Percentiles rank a stretch among this genome's conserved stretches.
Conservation (phyloP, 2,797 vertebrate genomes). For the Chaenodraco wilsoni region DNA sequence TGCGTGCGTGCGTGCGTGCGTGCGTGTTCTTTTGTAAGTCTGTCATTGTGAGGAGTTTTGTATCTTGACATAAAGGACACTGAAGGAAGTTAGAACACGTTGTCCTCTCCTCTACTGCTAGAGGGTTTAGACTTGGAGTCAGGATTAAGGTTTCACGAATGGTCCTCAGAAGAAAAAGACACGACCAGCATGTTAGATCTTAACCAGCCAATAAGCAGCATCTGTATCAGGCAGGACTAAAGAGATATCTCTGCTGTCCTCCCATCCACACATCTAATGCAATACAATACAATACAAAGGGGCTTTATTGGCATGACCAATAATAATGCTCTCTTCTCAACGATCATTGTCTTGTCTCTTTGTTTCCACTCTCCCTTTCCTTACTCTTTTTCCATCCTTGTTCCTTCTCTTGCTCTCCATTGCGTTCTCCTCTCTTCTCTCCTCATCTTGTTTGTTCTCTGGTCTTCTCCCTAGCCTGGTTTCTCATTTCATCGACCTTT, state of each 20-base stretch:
- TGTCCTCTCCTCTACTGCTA: not conserved
- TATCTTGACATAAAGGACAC: constrained; percentile 4
- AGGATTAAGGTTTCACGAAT: not conserved
- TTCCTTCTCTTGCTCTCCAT: too few species aligned
- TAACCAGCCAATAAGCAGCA: not conserved
- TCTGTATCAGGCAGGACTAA: not conserved
- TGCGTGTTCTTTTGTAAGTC: not conserved
- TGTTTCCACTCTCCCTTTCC: not conserved
- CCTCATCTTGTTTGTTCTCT: not conserved
- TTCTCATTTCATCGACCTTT: not conserved
- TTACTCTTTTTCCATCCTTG: not conserved
- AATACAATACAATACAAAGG: too few species aligned
- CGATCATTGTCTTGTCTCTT: not conserved
- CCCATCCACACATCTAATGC: not conserved
- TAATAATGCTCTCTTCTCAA: too few species aligned
- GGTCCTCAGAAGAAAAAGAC: not conserved
- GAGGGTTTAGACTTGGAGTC: not conserved
- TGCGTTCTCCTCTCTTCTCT: not conserved
- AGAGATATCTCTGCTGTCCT: not conserved
- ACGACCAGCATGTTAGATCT: not conserved
- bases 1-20: constrained; percentile 8
- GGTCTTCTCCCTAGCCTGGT: not conserved
- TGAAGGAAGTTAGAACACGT: not conserved
- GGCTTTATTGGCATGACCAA: too few species aligned
- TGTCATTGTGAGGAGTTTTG: not conserved